phyloP scores from a whole-genome alignment of 2,888 invertebrate genomes.

The Hyles lineata region DNA sequence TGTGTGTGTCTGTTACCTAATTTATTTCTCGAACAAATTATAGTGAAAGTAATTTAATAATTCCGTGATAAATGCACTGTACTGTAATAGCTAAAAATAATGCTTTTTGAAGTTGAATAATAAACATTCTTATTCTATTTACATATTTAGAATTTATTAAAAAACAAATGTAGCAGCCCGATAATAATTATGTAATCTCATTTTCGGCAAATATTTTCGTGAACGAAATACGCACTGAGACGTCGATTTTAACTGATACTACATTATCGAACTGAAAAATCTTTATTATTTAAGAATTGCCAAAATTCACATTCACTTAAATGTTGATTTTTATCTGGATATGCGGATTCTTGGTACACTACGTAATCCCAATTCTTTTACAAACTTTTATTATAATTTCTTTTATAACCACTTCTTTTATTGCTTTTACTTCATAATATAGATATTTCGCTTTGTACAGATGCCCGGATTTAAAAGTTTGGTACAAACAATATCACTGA shows the following conservation, averaged over 20 bases:
- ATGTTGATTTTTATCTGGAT: slow-evolving; percentile 2
- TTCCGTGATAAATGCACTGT: neutral
- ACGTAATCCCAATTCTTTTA: neutral
- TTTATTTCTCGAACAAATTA: neutral
- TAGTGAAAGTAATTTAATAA: neutral
- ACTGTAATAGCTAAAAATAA: neutral
- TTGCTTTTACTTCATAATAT: too few species aligned
- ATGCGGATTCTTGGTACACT: neutral
- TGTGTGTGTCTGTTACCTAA: neutral
- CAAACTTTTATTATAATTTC: neutral
- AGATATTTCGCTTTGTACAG: too few species aligned
- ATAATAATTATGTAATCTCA: too few species aligned
- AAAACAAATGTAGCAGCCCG: too few species aligned
- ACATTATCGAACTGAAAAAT: neutral
- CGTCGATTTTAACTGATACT: too few species aligned
- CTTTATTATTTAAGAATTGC: neutral
- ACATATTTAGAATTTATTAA: too few species aligned
- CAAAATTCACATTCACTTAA: neutral
- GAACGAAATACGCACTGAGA: too few species aligned
- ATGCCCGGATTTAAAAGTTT: too few species aligned
- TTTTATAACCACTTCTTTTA: too few species aligned
- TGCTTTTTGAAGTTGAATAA: neutral
- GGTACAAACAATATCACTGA: too few species aligned
- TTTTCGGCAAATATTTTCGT: too few species aligned
- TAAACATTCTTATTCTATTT: neutral